phyloP scores from a whole-genome alignment of 1,140 invertebrate species.

The Pogonognathellus flavescens region DNA sequence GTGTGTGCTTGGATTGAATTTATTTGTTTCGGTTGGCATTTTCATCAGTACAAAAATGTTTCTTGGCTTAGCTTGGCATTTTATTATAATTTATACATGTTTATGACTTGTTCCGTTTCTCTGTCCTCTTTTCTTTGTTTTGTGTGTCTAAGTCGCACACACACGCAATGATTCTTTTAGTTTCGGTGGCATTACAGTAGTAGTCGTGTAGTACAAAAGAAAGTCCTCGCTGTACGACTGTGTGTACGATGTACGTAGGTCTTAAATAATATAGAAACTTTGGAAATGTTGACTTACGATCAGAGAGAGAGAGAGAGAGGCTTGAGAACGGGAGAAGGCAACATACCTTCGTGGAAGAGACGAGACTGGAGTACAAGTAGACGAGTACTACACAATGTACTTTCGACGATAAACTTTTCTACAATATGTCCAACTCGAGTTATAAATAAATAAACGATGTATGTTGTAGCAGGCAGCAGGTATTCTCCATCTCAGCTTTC shows the following conservation, averaged over 20 bases:
- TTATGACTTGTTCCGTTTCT: constrained; percentile 35
- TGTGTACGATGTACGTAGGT: constrained; percentile 8
- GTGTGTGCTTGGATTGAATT: constrained; percentile 25
- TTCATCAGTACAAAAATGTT: constrained; percentile 50
- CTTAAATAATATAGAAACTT: constrained; percentile 31
- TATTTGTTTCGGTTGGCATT: constrained; percentile 32
- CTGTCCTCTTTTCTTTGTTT: neutral
- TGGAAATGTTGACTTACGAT: constrained; percentile 16
- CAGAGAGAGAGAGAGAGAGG: too few relatives aligned
- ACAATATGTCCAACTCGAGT: neutral
- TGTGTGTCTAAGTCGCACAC: too few relatives aligned
- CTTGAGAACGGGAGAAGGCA: neutral
- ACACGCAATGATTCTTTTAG: too few relatives aligned
- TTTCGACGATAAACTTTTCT: neutral
- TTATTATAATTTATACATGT: constrained; percentile 50
- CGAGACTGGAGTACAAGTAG: neutral
- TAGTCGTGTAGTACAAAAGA: too few relatives aligned
- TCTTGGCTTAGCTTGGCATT: constrained; percentile 45
- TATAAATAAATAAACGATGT: constrained; percentile 24
- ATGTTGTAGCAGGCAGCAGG: neutral
- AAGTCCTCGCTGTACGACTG: too few relatives aligned
- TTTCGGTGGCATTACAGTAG: too few relatives aligned
- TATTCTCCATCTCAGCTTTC: constrained; percentile 9
- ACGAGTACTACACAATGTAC: neutral
- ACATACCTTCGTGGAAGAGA: neutral